A percentile compares a stretch with the other conserved stretches of the same genome.
phyloP scores from a whole-genome alignment of 2,888 invertebrate genomes.

The Nyleta sp. region DNA sequence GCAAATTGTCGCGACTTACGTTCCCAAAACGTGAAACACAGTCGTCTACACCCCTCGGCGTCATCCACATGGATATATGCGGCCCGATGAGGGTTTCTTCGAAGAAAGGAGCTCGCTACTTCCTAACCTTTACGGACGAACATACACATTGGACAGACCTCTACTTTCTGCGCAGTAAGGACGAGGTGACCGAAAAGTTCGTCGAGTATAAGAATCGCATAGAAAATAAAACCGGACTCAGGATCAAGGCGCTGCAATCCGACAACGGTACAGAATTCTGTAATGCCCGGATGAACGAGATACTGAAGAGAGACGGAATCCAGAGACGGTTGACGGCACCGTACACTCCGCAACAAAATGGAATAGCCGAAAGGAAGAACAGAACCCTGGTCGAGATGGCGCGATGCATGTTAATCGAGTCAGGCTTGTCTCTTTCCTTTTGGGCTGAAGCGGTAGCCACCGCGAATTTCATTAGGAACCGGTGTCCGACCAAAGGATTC shows the following conservation, averaged over 20 bases:
- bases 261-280: neutral
- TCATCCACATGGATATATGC: constrained; percentile 51
- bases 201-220: neutral
- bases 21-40: neutral
- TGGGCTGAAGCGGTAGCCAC: constrained; percentile 41
- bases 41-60: constrained; percentile 11
- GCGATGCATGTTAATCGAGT: constrained; percentile 69
- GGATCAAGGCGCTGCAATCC: neutral
- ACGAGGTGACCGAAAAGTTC: neutral
- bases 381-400: constrained; percentile 70
- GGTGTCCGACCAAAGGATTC: constrained; percentile 42
- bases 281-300: neutral
- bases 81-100: constrained; percentile 61
- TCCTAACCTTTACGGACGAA: constrained; percentile 69
- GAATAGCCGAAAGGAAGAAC: constrained; percentile 71
- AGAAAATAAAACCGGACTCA: neutral
- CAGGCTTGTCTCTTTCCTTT: constrained; percentile 62
- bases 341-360: constrained; percentile 73
- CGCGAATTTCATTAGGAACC: constrained; percentile 36
- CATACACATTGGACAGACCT: neutral
- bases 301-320: neutral
- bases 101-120: constrained; percentile 40
- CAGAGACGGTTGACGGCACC: constrained; percentile 31
- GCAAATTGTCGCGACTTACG: neutral
- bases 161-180: neutral